These are phyloP conservation scores for Zaprionus davidi DNA, from an alignment of 1,140 invertebrate species.

Conservation along the genomic window DNA sequence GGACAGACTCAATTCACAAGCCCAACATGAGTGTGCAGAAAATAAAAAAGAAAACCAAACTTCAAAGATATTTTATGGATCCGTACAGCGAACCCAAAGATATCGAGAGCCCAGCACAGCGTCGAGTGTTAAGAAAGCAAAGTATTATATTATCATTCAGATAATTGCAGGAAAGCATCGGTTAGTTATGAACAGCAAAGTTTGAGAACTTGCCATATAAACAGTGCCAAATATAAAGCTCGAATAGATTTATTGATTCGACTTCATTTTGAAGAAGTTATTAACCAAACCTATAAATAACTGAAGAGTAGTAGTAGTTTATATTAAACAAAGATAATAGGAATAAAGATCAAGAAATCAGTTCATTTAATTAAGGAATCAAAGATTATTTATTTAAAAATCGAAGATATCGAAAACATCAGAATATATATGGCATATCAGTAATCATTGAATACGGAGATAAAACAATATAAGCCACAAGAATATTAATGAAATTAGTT, in stretches of 20 bases:
- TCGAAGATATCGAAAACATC: too few species aligned
- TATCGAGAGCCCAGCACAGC: neutral
- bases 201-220: neutral
- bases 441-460: too few species aligned
- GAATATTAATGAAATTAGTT: neutral
- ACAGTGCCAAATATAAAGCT: neutral
- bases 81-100: constrained; percentile 3
- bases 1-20: constrained; percentile 32
- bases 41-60: neutral
- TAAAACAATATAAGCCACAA: neutral
- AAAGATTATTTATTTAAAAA: too few species aligned
- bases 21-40: constrained; percentile 33
- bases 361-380: too few species aligned
- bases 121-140: constrained; percentile 9
- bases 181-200: constrained; percentile 15
- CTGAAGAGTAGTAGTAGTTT: too few species aligned
- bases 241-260: too few species aligned
- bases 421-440: too few species aligned
- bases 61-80: constrained; percentile 32
- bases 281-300: too few species aligned
- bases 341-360: too few species aligned
- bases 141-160: constrained; percentile 19
- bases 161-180: constrained; percentile 44
- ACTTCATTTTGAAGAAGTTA: too few species aligned
- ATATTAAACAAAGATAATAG: too few species aligned